A percentile compares a stretch with the other conserved stretches of the same genome.
Conservation (phyloP, 2,113 vertebrate genomes). For the Bos javanicus region DNA sequence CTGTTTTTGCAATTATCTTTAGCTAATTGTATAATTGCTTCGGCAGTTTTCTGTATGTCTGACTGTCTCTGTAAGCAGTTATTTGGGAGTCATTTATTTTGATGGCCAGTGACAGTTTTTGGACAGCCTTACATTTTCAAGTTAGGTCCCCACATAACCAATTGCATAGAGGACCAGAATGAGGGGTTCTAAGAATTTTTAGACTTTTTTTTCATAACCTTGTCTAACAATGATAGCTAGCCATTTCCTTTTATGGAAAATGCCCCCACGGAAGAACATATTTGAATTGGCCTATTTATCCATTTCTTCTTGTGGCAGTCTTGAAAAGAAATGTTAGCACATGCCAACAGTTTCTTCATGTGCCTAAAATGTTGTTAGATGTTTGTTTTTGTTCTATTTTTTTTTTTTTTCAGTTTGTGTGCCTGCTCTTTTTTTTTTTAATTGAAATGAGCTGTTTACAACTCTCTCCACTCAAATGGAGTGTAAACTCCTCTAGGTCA, state of each 20-base stretch:
- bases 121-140: background rate
- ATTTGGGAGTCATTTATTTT: slow-evolving; percentile 16
- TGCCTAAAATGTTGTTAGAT: background rate
- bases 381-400: background rate
- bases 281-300: background rate
- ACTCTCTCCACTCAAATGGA: background rate
- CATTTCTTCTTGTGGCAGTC: background rate
- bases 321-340: background rate
- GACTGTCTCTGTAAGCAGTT: background rate
- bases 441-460: background rate
- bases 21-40: slow-evolving; percentile 52
- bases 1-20: slow-evolving; percentile 62
- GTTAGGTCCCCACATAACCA: background rate
- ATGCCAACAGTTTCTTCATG: background rate
- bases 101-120: background rate
- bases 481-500: background rate
- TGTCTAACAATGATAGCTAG: background rate
- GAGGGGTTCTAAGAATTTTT: background rate
- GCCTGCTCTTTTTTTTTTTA: background rate
- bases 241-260: background rate
- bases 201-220: background rate
- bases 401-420: background rate
- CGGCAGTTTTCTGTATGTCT: background rate
- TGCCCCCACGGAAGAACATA: background rate
- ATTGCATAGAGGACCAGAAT: background rate